Conservation (phyloP, 2,113 vertebrate genomes). For the Heterotis niloticus region DNA sequence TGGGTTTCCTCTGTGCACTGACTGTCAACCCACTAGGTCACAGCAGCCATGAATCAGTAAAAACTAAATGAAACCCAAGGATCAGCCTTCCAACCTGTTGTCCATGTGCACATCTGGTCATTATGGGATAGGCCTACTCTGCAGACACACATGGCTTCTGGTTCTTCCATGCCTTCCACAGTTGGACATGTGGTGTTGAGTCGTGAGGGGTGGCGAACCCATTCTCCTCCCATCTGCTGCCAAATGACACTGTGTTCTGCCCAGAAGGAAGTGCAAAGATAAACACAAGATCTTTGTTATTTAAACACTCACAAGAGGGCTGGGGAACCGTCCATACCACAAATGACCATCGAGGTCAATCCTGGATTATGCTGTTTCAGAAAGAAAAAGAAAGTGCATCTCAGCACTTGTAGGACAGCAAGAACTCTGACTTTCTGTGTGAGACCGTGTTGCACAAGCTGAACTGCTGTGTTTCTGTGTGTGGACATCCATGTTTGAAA, state of each 20-base stretch:
- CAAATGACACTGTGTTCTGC: slow-evolving; percentile 8
- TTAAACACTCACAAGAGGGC: slow-evolving; percentile 6
- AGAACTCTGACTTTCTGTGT: not conserved
- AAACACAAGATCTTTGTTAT: slow-evolving; percentile 11
- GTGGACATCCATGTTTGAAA: too few species aligned
- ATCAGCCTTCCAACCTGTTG: not conserved
- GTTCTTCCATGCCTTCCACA: not conserved
- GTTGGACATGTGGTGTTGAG: not conserved
- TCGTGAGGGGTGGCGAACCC: not conserved
- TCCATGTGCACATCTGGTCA: not conserved
- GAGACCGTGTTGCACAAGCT: too few species aligned
- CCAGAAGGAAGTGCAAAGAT: slow-evolving; percentile 13
- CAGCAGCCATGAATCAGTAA: not conserved
- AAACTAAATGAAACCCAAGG: not conserved
- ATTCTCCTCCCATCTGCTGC: not conserved
- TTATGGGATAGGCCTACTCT: not conserved
- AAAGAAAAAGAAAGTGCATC: not conserved
- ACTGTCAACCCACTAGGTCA: not conserved
- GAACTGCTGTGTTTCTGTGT: too few species aligned
- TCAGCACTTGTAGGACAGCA: too few species aligned
- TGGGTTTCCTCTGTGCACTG: not conserved
- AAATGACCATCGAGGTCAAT: not conserved
- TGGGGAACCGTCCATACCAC: not conserved
- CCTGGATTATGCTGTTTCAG: not conserved
- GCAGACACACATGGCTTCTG: not conserved